phyloP scores from a whole-genome alignment of 53 echinoderm and acorn worm species.

The Paelopatides confundens region DNA sequence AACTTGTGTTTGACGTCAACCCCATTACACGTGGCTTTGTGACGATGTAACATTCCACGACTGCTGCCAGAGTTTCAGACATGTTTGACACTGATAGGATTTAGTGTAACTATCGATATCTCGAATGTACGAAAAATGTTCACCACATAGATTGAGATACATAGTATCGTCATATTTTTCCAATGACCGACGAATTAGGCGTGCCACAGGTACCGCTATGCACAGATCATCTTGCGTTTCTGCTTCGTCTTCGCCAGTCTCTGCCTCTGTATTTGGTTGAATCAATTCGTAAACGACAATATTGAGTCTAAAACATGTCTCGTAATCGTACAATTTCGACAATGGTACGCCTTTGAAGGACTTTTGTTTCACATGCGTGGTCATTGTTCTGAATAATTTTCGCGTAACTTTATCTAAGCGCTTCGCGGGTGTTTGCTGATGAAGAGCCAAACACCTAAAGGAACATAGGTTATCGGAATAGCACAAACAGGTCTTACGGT shows the following conservation, averaged over 20 bases:
- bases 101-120: constrained; percentile 46
- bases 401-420: neutral
- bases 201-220: too few species aligned
- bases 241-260: neutral
- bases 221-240: too few species aligned
- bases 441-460: constrained; percentile 48
- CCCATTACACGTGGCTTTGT: constrained; percentile 59
- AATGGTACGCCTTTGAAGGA: neutral
- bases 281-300: constrained; percentile 11
- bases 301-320: neutral
- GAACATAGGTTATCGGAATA: constrained; percentile 50
- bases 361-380: neutral
- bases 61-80: constrained; percentile 5
- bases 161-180: constrained; percentile 32
- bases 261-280: neutral
- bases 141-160: constrained; percentile 45
- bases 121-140: too few species aligned
- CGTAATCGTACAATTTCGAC: neutral
- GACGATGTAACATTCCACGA: constrained; percentile 11
- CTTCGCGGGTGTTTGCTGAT: neutral
- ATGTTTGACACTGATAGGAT: constrained; percentile 53
- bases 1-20: constrained; percentile 50
- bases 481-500: too few species aligned
- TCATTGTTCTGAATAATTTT: neutral
- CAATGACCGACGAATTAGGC: constrained; percentile 34